Evolutionary conservation across 2,888 invertebrate species (phyloP), one percentile per base, ranked within the genome.

Genomic region (Netelia melanura): DNA sequence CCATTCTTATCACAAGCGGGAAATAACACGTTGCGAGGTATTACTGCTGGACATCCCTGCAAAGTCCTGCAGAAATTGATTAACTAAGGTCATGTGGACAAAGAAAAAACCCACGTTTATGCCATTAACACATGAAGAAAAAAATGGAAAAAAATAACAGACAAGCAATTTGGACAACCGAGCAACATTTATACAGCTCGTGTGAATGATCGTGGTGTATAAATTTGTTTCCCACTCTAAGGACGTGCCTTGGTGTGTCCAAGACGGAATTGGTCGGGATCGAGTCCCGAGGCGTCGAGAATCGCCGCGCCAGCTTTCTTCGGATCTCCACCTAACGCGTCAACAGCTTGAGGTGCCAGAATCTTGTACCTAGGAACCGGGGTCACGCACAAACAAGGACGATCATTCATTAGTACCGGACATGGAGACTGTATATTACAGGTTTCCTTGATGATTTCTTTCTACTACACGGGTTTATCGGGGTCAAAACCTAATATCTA

Each of bases 231-330:
- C 76, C 52, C 30, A 80, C 81, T 86, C 82, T 83, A 88, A 87
- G 89, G 92, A 96, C 97, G 96, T 97, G 99, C 99, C 97, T 99
- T 99, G 95, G 99, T 99, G 95, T 98, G 97, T 96, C 99, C 99
- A 94, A 98, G 96, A 96, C 98, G 98, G 95, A 97, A 99, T 93
- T 97, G 97, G 95, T 99, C 98, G 90, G 96, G 95, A 94, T 97
- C 98, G 94, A 99, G 96, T 93, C 96, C 96, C 89, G 97, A 96
- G 88, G 96, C 95, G 82, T 97, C 97, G 95, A 98, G 96, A 94
- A 99, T 96, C 93, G 96, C 94, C 94, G 96, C 96, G 87, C 98
- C 97, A 93, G 96, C 96, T 94, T 98, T 97, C 96, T 97, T 97
- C 93, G 96, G 96, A 94, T 97, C 97, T 88, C 95, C 92, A 25